Conservation (phyloP, 2,113 vertebrate species). For the Mirza zaza region DNA sequence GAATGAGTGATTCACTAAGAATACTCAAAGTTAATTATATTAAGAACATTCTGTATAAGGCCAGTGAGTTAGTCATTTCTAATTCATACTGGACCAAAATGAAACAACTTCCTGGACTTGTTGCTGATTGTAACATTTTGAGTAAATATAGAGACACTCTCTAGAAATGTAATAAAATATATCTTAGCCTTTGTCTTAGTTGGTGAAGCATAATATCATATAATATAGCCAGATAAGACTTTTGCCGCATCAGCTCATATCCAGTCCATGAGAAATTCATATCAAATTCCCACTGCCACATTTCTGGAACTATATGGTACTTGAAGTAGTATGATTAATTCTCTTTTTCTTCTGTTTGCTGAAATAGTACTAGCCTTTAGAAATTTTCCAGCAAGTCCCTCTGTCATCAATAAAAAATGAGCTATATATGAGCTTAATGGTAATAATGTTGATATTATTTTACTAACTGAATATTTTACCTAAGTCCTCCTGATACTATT, state of each 20-base stretch:
- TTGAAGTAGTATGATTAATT: slow-evolving; percentile 1
- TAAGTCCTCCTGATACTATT: neutral
- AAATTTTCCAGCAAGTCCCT: slow-evolving; percentile 53
- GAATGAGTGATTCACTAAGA: slow-evolving; percentile 42
- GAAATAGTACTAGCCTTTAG: slow-evolving; percentile 24
- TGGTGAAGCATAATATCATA: slow-evolving; percentile 32
- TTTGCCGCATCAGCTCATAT: neutral
- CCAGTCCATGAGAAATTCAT: slow-evolving; percentile 39
- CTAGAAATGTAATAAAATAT: slow-evolving; percentile 29
- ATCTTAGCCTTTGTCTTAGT: slow-evolving; percentile 33
- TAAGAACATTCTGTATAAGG: slow-evolving; percentile 53
- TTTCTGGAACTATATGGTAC: slow-evolving; percentile 12
- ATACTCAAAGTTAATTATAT: slow-evolving; percentile 47
- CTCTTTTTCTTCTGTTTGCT: slow-evolving; percentile 40
- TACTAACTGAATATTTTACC: slow-evolving; percentile 50
- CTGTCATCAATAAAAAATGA: slow-evolving; percentile 69
- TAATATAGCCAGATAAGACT: neutral
- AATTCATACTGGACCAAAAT: slow-evolving; percentile 48
- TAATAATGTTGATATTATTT: slow-evolving; percentile 25
- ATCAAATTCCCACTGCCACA: neutral
- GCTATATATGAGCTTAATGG: slow-evolving; percentile 21
- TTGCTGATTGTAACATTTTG: slow-evolving; percentile 34
- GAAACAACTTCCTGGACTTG: slow-evolving; percentile 38
- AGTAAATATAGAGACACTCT: slow-evolving; percentile 33
- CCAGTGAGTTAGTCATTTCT: slow-evolving; percentile 26